phyloP scores from a whole-genome alignment of 2,113 vertebrate species.

The Eonycteris spelaea region DNA sequence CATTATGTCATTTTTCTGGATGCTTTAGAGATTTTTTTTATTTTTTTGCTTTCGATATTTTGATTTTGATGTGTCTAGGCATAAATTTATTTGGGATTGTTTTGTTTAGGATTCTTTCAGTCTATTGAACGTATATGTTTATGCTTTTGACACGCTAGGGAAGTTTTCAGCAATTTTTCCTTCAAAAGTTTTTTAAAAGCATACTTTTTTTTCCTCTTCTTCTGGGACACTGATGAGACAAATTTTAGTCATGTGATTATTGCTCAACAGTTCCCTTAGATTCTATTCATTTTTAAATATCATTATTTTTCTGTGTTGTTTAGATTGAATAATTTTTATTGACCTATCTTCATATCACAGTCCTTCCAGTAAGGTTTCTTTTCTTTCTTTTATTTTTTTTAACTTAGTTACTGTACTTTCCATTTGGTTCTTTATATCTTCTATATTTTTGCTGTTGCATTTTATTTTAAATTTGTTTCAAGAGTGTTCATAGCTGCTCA shows the following conservation, averaged over 20 bases:
- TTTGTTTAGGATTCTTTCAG: not conserved
- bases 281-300: not conserved
- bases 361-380: not conserved
- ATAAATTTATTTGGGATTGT: not conserved
- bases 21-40: not conserved
- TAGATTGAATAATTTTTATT: not conserved
- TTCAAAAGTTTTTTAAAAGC: not conserved
- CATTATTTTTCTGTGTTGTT: not conserved
- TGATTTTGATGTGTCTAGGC: not conserved
- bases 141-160: not conserved
- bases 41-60: not conserved
- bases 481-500: not conserved
- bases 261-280: not conserved
- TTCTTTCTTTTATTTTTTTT: not conserved
- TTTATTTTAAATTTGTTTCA: conserved; percentile 12
- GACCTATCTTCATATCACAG: not conserved
- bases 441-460: not conserved
- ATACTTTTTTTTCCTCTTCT: not conserved
- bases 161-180: not conserved
- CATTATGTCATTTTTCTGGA: not conserved
- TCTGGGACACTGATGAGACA: not conserved
- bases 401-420: not conserved
- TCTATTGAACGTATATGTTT: not conserved
- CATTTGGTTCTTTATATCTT: not conserved
- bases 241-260: not conserved